These are phyloP conservation scores for Carabus problematicus DNA, from an alignment of 2,888 invertebrate species.

Conservation along the genomic window DNA sequence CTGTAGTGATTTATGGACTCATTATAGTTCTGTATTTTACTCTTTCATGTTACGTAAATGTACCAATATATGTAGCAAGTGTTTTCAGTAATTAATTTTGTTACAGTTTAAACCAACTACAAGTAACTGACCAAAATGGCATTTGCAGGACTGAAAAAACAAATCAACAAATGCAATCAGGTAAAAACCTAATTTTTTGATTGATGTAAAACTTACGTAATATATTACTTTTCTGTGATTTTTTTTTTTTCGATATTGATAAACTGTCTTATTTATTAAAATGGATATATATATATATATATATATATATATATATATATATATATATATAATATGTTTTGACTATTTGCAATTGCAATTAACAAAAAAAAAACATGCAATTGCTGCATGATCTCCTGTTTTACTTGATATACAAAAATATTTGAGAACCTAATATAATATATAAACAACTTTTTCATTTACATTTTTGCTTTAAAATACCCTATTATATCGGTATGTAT, in stretches of 20 bases:
- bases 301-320: no score
- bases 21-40: conserved; percentile 1
- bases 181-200: conserved; percentile 63
- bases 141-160: conserved; percentile 98
- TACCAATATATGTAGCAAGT: conserved; percentile 14
- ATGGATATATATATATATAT: no score
- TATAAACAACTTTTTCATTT: no score
- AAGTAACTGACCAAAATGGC: conserved; percentile 74
- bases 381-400: no score
- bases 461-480: no score
- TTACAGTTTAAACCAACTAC: conserved; percentile 9
- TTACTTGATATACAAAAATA: no score
- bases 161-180: conserved; percentile 99
- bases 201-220: neutral
- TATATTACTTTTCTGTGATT: neutral
- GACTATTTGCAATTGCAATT: no score
- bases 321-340: no score
- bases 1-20: neutral
- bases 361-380: no score
- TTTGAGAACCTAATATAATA: no score
- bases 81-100: conserved; percentile 15
- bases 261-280: no score
- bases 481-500: no score
- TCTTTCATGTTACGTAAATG: conserved; percentile 4
- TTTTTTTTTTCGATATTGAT: neutral